Conservation (phyloP, 1,140 invertebrate species). For the Drosophila pseudoananassae region DNA sequence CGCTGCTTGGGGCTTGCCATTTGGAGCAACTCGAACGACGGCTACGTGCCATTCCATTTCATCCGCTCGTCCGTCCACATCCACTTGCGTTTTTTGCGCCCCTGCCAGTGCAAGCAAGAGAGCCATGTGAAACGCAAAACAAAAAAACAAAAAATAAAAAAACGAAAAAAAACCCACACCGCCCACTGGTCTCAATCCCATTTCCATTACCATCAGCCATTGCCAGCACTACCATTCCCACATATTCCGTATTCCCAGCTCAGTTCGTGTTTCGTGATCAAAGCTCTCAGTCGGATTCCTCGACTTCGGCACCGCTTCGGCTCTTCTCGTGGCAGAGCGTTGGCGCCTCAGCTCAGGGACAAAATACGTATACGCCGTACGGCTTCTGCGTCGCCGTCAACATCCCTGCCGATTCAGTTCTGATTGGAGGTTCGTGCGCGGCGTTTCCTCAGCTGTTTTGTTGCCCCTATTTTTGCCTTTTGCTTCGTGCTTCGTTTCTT, state of each 20-base stretch:
- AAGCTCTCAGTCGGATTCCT: constrained; percentile 34
- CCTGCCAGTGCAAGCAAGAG: constrained; percentile 39
- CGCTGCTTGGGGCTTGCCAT: constrained; percentile 53
- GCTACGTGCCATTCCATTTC: constrained; percentile 75
- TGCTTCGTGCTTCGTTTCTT: constrained; percentile 42
- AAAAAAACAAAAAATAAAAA: not conserved
- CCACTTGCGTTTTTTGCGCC: constrained; percentile 62
- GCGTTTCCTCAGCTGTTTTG: constrained; percentile 74
- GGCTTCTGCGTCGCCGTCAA: constrained; percentile 68
- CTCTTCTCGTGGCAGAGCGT: constrained; percentile 19
- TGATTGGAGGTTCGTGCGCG: constrained; percentile 81
- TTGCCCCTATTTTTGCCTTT: constrained; percentile 57
- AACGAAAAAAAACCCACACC: constrained; percentile 41
- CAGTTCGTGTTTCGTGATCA: constrained; percentile 53
- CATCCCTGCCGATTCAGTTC: constrained; percentile 79
- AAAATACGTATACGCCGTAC: constrained; percentile 49
- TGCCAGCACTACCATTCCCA: constrained; percentile 16
- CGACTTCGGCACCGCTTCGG: constrained; percentile 16
- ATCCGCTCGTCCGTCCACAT: constrained; percentile 82
- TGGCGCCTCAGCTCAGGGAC: constrained; percentile 74
- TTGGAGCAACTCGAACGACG: constrained; percentile 67
- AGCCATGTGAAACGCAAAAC: constrained; percentile 22
- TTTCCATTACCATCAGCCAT: constrained; percentile 56
- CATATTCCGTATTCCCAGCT: constrained; percentile 40
- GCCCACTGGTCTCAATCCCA: constrained; percentile 53